A percentile compares a stretch with the other conserved stretches of the same genome.
Evolutionary conservation across 64 coral and sea anemone genomes (phyloP).

Genomic region (Cladopsammia gracilis): DNA sequence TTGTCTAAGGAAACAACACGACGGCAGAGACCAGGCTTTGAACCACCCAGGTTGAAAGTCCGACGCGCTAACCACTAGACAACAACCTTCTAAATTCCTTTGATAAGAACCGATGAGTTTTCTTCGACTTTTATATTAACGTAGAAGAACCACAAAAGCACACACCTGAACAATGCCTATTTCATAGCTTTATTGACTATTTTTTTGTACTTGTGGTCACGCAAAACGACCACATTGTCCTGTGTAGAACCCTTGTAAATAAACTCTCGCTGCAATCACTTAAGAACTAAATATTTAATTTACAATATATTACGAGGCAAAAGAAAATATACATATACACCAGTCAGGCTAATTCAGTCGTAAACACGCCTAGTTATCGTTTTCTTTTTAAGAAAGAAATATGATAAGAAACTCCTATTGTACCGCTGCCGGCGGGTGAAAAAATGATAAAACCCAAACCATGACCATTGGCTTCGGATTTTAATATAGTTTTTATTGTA

Average conservation of each 20-base stretch:
- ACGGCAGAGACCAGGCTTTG: too few relatives aligned
- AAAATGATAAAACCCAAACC: neutral
- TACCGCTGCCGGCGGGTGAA: neutral
- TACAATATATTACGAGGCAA: slow-evolving; percentile 35
- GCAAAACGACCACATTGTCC: slow-evolving; percentile 47
- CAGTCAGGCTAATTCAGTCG: neutral
- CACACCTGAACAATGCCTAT: slow-evolving; percentile 1
- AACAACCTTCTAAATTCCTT: too few relatives aligned
- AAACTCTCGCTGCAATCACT: slow-evolving; percentile 33
- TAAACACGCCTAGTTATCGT: neutral
- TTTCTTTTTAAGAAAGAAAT: slow-evolving; percentile 22
- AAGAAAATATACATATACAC: slow-evolving; percentile 54
- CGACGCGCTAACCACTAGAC: too few relatives aligned
- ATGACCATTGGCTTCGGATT: neutral
- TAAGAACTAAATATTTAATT: slow-evolving; percentile 40
- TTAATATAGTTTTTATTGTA: too few relatives aligned
- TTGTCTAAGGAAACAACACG: too few relatives aligned
- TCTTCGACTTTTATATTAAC: too few relatives aligned
- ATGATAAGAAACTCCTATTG: neutral
- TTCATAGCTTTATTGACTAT: slow-evolving; percentile 39
- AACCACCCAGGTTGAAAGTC: too few relatives aligned
- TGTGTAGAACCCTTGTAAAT: slow-evolving; percentile 33
- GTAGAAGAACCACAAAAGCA: neutral
- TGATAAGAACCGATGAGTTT: too few relatives aligned
- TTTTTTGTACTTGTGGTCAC: slow-evolving; percentile 15